Percentiles rank a stretch among this genome's conserved stretches.
Evolutionary conservation across 2,113 vertebrate genomes (phyloP).

Genomic region (Symphodus melops): DNA sequence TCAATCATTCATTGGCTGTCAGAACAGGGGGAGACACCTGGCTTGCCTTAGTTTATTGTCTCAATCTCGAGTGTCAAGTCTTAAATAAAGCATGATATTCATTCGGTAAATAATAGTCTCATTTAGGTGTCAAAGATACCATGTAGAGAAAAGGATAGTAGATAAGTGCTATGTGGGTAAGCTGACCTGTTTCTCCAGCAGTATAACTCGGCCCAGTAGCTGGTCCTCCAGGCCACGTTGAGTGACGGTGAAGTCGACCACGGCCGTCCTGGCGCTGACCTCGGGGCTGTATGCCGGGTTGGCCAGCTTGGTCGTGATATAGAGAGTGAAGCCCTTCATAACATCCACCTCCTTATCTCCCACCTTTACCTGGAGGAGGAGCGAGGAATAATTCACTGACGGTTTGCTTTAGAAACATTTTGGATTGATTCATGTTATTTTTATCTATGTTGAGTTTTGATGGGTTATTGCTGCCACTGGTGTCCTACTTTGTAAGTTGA

Average conservation of each 20-base stretch:
- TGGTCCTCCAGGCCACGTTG: slow-evolving; percentile 88
- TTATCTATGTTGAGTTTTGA: too few species aligned
- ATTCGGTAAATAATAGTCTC: too few species aligned
- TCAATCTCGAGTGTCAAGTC: too few species aligned
- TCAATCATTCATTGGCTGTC: too few species aligned
- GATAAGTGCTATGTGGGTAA: neutral
- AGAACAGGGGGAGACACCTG: too few species aligned
- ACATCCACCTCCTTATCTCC: slow-evolving; percentile 89
- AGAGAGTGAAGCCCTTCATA: slow-evolving; percentile 84
- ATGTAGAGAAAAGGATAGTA: too few species aligned
- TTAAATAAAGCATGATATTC: too few species aligned
- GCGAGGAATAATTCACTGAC: neutral
- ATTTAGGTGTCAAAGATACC: too few species aligned
- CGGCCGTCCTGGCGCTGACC: slow-evolving; percentile 85
- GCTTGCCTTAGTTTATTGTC: too few species aligned
- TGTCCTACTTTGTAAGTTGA: slow-evolving; percentile 84
- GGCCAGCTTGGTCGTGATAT: slow-evolving; percentile 89
- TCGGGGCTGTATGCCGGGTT: slow-evolving; percentile 89
- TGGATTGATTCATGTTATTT: too few species aligned
- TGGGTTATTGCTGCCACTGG: too few species aligned
- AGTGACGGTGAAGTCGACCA: slow-evolving; percentile 90
- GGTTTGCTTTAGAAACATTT: too few species aligned
- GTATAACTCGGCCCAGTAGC: slow-evolving; percentile 88
- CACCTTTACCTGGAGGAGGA: slow-evolving; percentile 83
- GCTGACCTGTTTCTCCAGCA: slow-evolving; percentile 86